These are phyloP conservation scores for Probosciger aterrimus DNA, from an alignment of 2,113 vertebrate genomes.

Conservation along the genomic window DNA sequence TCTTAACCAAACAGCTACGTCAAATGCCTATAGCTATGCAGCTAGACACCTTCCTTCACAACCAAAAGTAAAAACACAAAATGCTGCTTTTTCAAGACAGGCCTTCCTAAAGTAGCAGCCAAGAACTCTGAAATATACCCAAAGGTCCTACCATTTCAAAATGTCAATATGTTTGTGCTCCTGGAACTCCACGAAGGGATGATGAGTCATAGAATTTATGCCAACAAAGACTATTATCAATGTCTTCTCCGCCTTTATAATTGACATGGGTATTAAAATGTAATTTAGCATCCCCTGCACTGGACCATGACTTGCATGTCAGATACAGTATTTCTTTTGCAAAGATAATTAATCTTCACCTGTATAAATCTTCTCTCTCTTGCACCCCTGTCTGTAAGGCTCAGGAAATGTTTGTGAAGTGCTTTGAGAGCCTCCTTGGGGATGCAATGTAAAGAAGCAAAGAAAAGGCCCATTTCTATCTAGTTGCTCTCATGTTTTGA, in stretches of 20 bases:
- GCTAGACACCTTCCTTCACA: not conserved
- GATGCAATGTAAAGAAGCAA: not conserved
- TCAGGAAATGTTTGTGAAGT: not conserved
- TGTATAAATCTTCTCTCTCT: not conserved
- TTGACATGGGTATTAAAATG: not conserved
- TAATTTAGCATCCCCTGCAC: not conserved
- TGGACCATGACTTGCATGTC: not conserved
- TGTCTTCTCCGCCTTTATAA: not conserved
- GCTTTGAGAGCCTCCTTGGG: not conserved
- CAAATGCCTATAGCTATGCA: not conserved
- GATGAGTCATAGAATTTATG: not conserved
- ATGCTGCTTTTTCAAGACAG: not conserved
- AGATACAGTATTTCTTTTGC: not conserved
- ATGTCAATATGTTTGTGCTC: constrained; percentile 24
- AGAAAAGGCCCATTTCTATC: not conserved
- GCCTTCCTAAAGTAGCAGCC: not conserved
- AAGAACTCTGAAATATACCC: constrained; percentile 11
- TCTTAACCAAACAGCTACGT: not conserved
- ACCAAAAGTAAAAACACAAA: not conserved
- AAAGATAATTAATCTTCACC: not conserved
- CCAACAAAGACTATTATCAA: not conserved
- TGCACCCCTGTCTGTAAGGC: not conserved
- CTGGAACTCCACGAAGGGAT: not conserved
- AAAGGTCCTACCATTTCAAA: constrained; percentile 33
- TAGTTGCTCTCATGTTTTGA: not conserved